Evolutionary conservation across 2,113 vertebrate genomes (phyloP), one percentile per base, ranked within the genome.

Genomic region (Pituophis catenifer): DNA sequence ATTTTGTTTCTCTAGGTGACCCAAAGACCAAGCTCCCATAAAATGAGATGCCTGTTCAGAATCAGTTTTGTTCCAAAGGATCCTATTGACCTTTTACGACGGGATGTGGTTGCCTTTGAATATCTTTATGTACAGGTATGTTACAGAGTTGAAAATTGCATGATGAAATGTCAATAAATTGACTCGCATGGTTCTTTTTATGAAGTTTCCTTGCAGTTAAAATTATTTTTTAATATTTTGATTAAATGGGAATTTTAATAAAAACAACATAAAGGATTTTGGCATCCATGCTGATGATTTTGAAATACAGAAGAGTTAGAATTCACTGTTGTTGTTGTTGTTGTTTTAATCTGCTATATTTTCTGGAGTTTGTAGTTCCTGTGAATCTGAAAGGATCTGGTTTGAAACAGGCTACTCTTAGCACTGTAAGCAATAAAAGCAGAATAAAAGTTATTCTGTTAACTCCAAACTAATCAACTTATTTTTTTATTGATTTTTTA

Each of bases 21-120:
- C n/a, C 99, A 99, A 97, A 98, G 99, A 96, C 99, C 99, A 95
- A 98, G 98, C 91, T 98, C 99, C 5, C 98, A 99, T 97, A 99
- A 99, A 97, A 99, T 99, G 99, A 99, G 99, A 95, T 99, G 99
- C 98, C 98, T 99, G 96, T 99, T 99, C 97, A 98, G 99, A 94
- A 98, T 99, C 95, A 99, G 99, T 96, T 99, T 99, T 95, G 99
- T 99, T 94, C 99, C 99, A 96, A 99, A 99, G 97, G 99, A 99
- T 97, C 99, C 99, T 0, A 98, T 99, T 96, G 99, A 99, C 95
- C 98, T 99, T 94, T 98, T 99, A 89, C 98, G 99, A 95, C 98
- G 98, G 98, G 99, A 99, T 95, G 98, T 98, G 1, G 98, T 99
- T 94, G 99, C 99, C 91, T 99, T 99, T 93, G 99, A 99, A 94